These are phyloP conservation scores for Drosophila mulleri DNA, from an alignment of 2,888 invertebrate genomes.

Conservation along the genomic window DNA sequence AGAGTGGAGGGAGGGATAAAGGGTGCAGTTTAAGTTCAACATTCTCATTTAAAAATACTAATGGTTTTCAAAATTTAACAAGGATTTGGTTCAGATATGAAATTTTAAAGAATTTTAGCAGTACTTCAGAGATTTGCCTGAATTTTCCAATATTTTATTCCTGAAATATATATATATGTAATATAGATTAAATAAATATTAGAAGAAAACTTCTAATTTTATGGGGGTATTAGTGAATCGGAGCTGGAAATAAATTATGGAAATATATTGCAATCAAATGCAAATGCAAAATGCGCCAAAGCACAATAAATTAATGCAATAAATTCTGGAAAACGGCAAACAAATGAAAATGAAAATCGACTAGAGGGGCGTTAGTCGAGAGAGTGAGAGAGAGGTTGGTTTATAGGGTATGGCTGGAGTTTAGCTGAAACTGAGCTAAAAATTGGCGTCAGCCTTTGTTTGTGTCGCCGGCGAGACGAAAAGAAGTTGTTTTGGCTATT, in stretches of 20 bases:
- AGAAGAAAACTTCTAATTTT: neutral
- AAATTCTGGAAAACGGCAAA: slow-evolving; percentile 61
- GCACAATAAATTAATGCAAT: slow-evolving; percentile 82
- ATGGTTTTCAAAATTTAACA: neutral
- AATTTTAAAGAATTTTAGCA: too few species aligned
- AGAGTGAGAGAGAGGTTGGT: too few species aligned
- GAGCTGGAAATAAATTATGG: slow-evolving; percentile 50
- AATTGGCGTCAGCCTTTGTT: slow-evolving; percentile 58
- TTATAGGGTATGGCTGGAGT: slow-evolving; percentile 4
- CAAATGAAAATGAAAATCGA: slow-evolving; percentile 1
- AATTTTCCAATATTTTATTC: too few species aligned
- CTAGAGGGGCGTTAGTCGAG: slow-evolving; percentile 1
- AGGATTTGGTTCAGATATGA: neutral
- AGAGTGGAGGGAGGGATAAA: neutral
- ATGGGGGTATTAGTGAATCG: neutral
- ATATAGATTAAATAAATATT: too few species aligned
- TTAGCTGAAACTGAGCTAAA: slow-evolving; percentile 4
- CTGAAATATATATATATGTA: too few species aligned
- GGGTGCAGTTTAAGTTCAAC: too few species aligned
- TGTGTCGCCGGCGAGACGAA: slow-evolving; percentile 51
- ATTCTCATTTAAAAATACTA: neutral
- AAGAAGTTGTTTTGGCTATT: slow-evolving; percentile 3
- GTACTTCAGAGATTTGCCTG: too few species aligned
- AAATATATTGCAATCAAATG: slow-evolving; percentile 65
- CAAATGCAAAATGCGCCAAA: slow-evolving; percentile 52